Conservation (phyloP, 2,797 vertebrate species). For the Percopsis omiscomaycus region DNA sequence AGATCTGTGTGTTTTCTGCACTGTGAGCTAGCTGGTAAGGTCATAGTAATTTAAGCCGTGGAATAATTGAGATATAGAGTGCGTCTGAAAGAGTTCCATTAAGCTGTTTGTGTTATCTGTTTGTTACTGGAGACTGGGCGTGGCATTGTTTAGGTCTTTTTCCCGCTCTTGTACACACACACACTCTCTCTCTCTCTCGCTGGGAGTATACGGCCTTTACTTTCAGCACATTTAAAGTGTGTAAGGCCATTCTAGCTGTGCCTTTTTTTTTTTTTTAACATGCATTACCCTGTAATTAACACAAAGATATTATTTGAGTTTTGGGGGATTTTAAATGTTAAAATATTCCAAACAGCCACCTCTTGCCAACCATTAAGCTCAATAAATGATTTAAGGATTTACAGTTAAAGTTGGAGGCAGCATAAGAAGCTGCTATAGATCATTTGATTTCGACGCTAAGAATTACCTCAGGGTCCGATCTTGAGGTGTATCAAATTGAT, state of each 20-base stretch:
- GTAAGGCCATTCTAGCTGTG: constrained; percentile 49
- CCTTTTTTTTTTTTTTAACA: constrained; percentile 49
- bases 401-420: constrained; percentile 67
- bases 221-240: constrained; percentile 58
- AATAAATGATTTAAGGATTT: constrained; percentile 38
- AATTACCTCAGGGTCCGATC: constrained; percentile 74
- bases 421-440: constrained; percentile 68
- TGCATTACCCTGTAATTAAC: constrained; percentile 57
- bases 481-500: constrained; percentile 77
- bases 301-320: constrained; percentile 53
- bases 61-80: constrained; percentile 92
- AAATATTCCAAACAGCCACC: constrained; percentile 23
- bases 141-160: constrained; percentile 74
- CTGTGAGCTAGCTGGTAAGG: constrained; percentile 66
- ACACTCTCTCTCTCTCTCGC: constrained; percentile 26
- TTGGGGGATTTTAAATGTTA: constrained; percentile 50
- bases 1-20: constrained; percentile 71
- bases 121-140: constrained; percentile 91
- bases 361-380: constrained; percentile 47
- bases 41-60: constrained; percentile 92
- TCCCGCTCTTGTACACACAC: constrained; percentile 57
- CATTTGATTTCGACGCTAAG: constrained; percentile 70
- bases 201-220: constrained; percentile 16
- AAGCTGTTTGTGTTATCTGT: constrained; percentile 73
- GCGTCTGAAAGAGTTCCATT: constrained; percentile 89